Evolutionary conservation across 2,797 vertebrate genomes (phyloP).

Genomic region (Cephalopachus bancanus): DNA sequence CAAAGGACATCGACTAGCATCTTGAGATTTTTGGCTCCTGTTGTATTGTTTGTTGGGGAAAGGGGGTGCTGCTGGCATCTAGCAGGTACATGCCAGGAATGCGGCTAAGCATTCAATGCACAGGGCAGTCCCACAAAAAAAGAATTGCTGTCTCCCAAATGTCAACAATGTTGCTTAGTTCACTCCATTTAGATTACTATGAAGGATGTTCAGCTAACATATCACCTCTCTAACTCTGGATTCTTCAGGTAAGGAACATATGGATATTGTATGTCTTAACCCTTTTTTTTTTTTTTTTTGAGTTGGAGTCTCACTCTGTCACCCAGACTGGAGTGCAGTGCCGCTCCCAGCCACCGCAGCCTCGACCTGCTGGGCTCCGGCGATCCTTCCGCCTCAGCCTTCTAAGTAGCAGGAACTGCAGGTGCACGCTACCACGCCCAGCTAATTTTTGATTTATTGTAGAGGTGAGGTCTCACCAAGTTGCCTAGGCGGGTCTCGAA

Average conservation of each 20-base stretch:
- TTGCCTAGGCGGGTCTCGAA: no score
- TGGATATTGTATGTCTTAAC: background rate
- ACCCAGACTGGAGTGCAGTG: no score
- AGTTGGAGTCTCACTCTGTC: no score
- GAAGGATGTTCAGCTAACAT: background rate
- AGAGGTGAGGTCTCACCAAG: no score
- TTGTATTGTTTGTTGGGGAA: background rate
- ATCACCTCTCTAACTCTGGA: background rate
- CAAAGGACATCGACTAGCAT: background rate
- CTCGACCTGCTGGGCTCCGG: no score
- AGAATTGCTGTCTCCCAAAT: background rate
- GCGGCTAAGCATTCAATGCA: background rate
- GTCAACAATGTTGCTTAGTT: background rate
- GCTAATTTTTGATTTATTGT: no score
- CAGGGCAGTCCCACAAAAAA: background rate
- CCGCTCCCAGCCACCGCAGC: no score
- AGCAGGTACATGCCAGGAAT: background rate
- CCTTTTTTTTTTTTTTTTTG: no score
- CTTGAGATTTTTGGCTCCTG: background rate
- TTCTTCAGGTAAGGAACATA: background rate
- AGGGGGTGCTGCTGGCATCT: background rate
- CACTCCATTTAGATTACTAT: constrained; percentile 26
- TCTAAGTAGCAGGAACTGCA: no score
- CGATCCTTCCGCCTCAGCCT: no score
- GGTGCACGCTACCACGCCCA: no score